phyloP scores from a whole-genome alignment of 2,113 vertebrate species.

The Symphodus melops region DNA sequence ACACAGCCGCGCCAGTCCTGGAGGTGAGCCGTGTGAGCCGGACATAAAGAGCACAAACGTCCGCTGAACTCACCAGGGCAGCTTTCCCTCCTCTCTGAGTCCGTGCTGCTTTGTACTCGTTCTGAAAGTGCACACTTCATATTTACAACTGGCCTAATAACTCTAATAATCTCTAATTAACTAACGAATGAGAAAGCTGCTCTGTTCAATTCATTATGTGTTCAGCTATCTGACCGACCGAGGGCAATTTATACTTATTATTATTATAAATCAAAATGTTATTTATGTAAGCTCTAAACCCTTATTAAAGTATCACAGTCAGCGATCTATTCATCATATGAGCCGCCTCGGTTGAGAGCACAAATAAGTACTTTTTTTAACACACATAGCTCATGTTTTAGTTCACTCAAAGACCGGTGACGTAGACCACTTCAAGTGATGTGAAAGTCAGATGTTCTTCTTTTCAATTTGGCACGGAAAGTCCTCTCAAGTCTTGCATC shows the following conservation, averaged over 20 bases:
- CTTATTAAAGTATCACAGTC: not conserved
- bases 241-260: no score
- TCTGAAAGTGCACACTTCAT: conserved; percentile 43
- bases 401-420: conserved; percentile 15
- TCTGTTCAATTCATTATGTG: no score
- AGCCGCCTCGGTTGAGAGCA: not conserved
- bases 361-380: not conserved
- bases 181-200: not conserved
- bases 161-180: not conserved
- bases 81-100: not conserved
- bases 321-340: not conserved
- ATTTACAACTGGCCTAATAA: no score
- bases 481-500: conserved; percentile 38
- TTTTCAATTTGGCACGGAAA: conserved; percentile 56
- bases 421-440: conserved; percentile 52
- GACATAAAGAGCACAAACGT: not conserved
- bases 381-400: not conserved
- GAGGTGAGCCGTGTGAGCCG: conserved; percentile 84
- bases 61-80: not conserved
- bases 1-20: conserved; percentile 89
- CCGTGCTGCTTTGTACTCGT: conserved; percentile 24
- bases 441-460: conserved; percentile 68
- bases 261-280: no score
- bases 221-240: no score
- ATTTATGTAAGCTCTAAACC: no score